Base-by-base conservation (phyloP, 2,797 vertebrate genomes). In the Chelonia mydas region DNA sequence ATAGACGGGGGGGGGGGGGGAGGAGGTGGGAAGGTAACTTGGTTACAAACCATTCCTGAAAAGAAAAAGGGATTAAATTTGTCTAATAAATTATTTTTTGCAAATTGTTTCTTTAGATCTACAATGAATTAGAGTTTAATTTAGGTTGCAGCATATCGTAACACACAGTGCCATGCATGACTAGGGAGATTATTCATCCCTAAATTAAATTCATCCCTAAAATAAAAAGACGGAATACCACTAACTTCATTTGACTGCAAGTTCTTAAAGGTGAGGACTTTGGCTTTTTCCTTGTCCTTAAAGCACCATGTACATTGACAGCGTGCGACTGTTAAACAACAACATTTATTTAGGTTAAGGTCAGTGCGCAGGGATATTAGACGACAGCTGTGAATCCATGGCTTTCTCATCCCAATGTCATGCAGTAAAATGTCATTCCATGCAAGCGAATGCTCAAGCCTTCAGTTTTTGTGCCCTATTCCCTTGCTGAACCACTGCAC, bases 401-500 rank as follows among this genome's bases (percentile, higher is more conserved):
- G 33, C 11, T 7, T 77, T 88, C 85, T 87, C 74, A 83, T 92
- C 84, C 47, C 84, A 45, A 21, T 55, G 53, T 5, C 1, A 0
- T 15, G n/a, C 33, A 33, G 79, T 50, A n/a, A 47, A 83, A 51
- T 9, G 4, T 59, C 83, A 88, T 57, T 9, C 19, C 1, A 1
- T 12, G 7, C 45, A 74, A 45, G 21, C 53, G 61, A 47, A 90
- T 65, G 61, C 79, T 81, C 5, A 31, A 81, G 1, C 0, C 3
- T 83, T 51, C 6, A 6, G 15, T 88, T 92, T 84, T 61, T 41
- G 74, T 11, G 37, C 41, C 50, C 80, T 91, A 90, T 51, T 68
- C 83, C 47, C 55, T 86, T 84, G 37, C n/a, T 91, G 85, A 76
- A 92, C 68, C 47, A n/a, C 16, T 91, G 90, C 68, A 77, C 91